These are phyloP conservation scores for Drosophila birchii DNA, from an alignment of 2,888 invertebrate species.

Conservation along the genomic window DNA sequence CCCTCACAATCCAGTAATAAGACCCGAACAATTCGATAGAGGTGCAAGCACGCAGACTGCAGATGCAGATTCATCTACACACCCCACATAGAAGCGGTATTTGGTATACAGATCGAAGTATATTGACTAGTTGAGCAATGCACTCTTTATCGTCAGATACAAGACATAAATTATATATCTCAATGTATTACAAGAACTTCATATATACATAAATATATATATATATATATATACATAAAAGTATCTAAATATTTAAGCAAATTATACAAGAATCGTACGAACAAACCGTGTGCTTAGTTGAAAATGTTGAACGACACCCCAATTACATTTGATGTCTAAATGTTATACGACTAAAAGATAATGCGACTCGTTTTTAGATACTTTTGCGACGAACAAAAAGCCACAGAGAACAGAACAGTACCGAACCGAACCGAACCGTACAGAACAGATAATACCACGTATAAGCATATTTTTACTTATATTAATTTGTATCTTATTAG, in stretches of 20 bases:
- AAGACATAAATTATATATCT: slow-evolving; percentile 67
- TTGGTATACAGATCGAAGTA: slow-evolving; percentile 50
- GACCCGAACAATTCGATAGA: slow-evolving; percentile 31
- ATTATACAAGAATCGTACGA: slow-evolving; percentile 61
- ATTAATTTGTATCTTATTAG: slow-evolving; percentile 69
- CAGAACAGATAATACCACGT: slow-evolving; percentile 23
- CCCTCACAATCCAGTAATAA: slow-evolving; percentile 40
- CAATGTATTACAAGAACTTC: slow-evolving; percentile 59
- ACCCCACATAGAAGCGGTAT: slow-evolving; percentile 45
- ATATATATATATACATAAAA: slow-evolving; percentile 40
- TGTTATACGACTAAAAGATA: slow-evolving; percentile 39
- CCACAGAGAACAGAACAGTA: slow-evolving; percentile 23
- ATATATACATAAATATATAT: slow-evolving; percentile 50
- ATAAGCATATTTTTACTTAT: slow-evolving; percentile 46
- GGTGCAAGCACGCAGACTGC: slow-evolving; percentile 38
- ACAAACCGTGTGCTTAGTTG: slow-evolving; percentile 55
- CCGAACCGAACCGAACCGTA: slow-evolving; percentile 30
- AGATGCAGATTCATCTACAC: slow-evolving; percentile 41
- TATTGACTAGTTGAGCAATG: slow-evolving; percentile 76
- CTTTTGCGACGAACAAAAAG: slow-evolving; percentile 45
- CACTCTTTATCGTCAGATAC: slow-evolving; percentile 72
- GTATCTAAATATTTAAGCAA: slow-evolving; percentile 57
- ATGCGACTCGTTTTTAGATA: slow-evolving; percentile 50
- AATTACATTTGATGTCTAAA: slow-evolving; percentile 45
- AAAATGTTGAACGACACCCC: slow-evolving; percentile 43